A percentile compares a stretch with the other conserved stretches of the same genome.
Conservation (phyloP, 2,113 vertebrate genomes). For the Gymnorhina tibicen region DNA sequence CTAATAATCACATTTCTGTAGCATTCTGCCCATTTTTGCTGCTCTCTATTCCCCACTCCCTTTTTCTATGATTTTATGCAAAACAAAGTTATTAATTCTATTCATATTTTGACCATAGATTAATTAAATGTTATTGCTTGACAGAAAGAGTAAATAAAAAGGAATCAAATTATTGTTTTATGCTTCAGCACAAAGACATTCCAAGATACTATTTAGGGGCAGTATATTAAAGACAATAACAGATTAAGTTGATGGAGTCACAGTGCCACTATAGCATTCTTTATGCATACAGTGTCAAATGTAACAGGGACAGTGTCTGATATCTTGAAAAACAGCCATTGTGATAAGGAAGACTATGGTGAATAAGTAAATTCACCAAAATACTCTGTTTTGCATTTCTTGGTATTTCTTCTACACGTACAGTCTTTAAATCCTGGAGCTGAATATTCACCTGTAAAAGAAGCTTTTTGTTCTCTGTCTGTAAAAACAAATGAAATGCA, state of each 20-base stretch:
- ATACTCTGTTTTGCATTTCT: neutral
- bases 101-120: neutral
- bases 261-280: neutral
- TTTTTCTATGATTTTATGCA: neutral
- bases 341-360: neutral
- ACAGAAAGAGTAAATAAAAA: neutral
- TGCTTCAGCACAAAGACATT: neutral
- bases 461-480: constrained; percentile 10
- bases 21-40: neutral
- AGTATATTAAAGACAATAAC: neutral
- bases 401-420: constrained; percentile 29
- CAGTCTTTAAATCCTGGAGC: neutral
- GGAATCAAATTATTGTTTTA: neutral
- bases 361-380: neutral
- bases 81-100: neutral
- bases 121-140: neutral
- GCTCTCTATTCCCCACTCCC: neutral
- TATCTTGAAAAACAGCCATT: neutral
- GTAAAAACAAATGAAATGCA: constrained; percentile 18
- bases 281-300: neutral
- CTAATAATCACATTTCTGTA: neutral
- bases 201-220: neutral
- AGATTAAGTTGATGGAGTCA: neutral
- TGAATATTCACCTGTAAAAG: constrained; percentile 9
- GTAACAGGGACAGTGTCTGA: neutral